These are phyloP conservation scores for Leptinotarsa undecemlineata DNA, from an alignment of 1,140 invertebrate species.

Conservation along the genomic window DNA sequence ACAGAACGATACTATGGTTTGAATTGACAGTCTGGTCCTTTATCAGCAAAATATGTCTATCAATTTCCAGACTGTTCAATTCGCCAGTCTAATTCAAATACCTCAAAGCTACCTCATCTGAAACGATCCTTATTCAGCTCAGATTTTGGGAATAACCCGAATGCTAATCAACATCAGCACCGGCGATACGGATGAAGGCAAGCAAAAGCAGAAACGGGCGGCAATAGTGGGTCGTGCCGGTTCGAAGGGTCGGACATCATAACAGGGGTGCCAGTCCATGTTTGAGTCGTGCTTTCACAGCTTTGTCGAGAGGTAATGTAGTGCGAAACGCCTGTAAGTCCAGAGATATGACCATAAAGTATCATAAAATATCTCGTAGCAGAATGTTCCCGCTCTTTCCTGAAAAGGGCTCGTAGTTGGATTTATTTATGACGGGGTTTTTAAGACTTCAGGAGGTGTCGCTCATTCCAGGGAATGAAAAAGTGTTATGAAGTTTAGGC, in stretches of 20 bases:
- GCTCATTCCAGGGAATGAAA: background rate
- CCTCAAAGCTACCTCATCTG: too few relatives aligned
- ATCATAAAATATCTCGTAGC: constrained; percentile 25
- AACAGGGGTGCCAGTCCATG: constrained; percentile 22
- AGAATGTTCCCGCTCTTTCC: constrained; percentile 2
- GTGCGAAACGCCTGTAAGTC: constrained; percentile 34
- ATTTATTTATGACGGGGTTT: constrained; percentile 2
- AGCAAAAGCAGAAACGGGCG: constrained; percentile 4
- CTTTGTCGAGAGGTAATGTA: constrained; percentile 36
- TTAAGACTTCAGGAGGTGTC: constrained; percentile 4
- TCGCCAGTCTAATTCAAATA: too few relatives aligned
- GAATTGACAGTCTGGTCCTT: too few relatives aligned
- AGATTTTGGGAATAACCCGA: background rate
- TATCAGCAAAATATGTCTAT: too few relatives aligned
- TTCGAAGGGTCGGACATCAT: constrained; percentile 10
- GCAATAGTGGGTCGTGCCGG: background rate
- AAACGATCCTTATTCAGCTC: too few relatives aligned
- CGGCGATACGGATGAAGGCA: background rate
- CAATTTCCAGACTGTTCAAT: too few relatives aligned
- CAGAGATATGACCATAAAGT: constrained; percentile 30
- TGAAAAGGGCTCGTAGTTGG: constrained; percentile 2
- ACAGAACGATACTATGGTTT: too few relatives aligned
- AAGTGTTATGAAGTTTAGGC: background rate
- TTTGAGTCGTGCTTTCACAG: constrained; percentile 26
- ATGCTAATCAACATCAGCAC: background rate